These are phyloP conservation scores for Meloidogyne floridensis DNA, from an alignment of 1,140 invertebrate species.

Conservation along the genomic window DNA sequence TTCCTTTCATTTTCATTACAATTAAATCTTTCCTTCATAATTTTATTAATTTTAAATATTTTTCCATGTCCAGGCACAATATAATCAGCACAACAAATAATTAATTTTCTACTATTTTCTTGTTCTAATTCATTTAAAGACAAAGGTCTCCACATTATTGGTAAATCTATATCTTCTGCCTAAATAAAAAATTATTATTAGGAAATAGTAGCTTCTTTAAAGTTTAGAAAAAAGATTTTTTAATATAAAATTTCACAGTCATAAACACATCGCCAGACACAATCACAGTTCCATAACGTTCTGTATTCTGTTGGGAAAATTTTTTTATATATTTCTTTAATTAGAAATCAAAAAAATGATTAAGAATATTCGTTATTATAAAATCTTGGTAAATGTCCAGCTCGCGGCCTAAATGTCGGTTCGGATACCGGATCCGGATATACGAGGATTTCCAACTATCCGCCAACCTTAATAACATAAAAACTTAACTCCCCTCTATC, in stretches of 20 bases:
- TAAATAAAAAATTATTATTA: constrained; percentile 5
- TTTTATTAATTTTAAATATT: constrained; percentile 19
- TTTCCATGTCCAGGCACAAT: constrained; percentile 46
- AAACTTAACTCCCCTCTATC: too few relatives aligned
- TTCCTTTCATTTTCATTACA: neutral
- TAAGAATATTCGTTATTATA: too few relatives aligned
- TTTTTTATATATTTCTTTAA: neutral
- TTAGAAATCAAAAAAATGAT: too few relatives aligned
- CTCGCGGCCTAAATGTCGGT: too few relatives aligned
- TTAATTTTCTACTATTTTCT: constrained; percentile 37
- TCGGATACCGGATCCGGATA: too few relatives aligned
- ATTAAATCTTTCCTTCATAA: neutral
- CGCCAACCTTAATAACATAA: too few relatives aligned
- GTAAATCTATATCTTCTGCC: constrained; percentile 55
- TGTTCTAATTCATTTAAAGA: constrained; percentile 53
- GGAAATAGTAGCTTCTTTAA: too few relatives aligned
- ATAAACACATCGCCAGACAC: constrained; percentile 59
- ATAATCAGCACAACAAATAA: constrained; percentile 49
- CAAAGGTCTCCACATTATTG: constrained; percentile 61
- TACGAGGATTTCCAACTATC: too few relatives aligned
- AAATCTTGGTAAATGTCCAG: too few relatives aligned
- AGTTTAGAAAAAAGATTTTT: neutral
- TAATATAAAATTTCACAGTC: constrained; percentile 22
- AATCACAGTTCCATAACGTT: constrained; percentile 52
- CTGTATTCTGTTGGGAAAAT: constrained; percentile 27